These are phyloP conservation scores for Drosophila micromelanica DNA, from an alignment of 1,140 invertebrate genomes.

Conservation along the genomic window DNA sequence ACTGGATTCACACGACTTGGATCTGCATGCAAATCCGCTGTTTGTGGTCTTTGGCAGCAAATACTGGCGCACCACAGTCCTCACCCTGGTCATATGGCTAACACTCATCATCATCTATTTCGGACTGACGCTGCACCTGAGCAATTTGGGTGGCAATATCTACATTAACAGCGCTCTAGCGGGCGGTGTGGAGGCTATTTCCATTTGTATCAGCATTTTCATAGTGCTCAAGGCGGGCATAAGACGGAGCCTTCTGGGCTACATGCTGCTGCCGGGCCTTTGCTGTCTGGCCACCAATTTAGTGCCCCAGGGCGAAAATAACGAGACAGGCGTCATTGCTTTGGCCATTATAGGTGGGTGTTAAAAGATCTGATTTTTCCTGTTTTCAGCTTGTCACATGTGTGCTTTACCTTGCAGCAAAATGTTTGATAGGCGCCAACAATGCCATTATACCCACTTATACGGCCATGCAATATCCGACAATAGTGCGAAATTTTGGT, in stretches of 20 bases:
- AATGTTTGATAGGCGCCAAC: constrained; percentile 88
- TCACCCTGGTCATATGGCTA: constrained; percentile 89
- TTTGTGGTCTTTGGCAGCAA: constrained; percentile 87
- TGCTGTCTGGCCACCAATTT: constrained; percentile 87
- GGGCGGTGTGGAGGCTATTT: constrained; percentile 88
- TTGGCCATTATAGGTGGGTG: constrained; percentile 86
- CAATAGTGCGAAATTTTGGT: constrained; percentile 89
- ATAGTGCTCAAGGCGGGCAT: constrained; percentile 88
- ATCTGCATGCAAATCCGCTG: constrained; percentile 83
- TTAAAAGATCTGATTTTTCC: not conserved
- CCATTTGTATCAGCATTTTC: constrained; percentile 88
- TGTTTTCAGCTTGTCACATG: not conserved
- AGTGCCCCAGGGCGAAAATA: constrained; percentile 82
- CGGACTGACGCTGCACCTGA: constrained; percentile 89
- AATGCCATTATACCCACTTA: constrained; percentile 90
- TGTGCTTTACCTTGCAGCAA: constrained; percentile 79
- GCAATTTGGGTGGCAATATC: constrained; percentile 88
- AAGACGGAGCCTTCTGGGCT: constrained; percentile 87
- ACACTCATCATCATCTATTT: constrained; percentile 90
- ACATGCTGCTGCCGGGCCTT: constrained; percentile 87
- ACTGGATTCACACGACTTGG: constrained; percentile 2
- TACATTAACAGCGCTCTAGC: constrained; percentile 88
- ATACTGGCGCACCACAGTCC: constrained; percentile 87
- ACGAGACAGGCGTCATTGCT: constrained; percentile 85
- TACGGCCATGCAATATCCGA: constrained; percentile 90